Percentiles rank a stretch among this genome's conserved stretches.
These are phyloP conservation scores for Heliconius nattereri DNA, from an alignment of 1,140 invertebrate genomes.

Conservation along the genomic window DNA sequence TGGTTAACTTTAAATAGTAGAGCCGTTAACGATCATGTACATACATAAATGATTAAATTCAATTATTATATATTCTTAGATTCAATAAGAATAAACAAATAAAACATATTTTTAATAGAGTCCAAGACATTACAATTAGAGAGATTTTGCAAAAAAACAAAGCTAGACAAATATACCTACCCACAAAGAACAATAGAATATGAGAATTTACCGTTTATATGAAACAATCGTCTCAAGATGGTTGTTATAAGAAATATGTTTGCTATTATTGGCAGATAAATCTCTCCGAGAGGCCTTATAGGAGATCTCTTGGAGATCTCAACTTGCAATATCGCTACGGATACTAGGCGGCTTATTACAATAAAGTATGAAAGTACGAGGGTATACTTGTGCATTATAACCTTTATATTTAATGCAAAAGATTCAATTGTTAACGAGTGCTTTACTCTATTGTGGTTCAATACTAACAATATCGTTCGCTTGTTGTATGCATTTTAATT, in stretches of 20 bases:
- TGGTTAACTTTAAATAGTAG: background rate
- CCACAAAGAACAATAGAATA: slow-evolving; percentile 20
- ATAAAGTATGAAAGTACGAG: slow-evolving; percentile 35
- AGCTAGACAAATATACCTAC: background rate
- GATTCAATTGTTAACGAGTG: slow-evolving; percentile 23
- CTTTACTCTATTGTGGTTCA: slow-evolving; percentile 15
- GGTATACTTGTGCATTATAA: slow-evolving; percentile 26
- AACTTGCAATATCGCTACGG: slow-evolving; percentile 58
- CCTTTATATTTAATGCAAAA: slow-evolving; percentile 24
- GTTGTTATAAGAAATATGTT: slow-evolving; percentile 51
- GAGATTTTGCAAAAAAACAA: background rate
- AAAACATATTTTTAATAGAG: background rate
- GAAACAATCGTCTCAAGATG: slow-evolving; percentile 53
- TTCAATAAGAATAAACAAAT: background rate
- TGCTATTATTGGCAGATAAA: slow-evolving; percentile 62
- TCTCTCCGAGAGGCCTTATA: slow-evolving; percentile 56
- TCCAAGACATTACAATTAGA: background rate
- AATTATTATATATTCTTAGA: background rate
- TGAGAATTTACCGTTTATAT: slow-evolving; percentile 32
- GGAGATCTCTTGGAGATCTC: slow-evolving; percentile 45
- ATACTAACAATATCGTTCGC: slow-evolving; percentile 16
- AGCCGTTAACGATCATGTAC: slow-evolving; percentile 4
- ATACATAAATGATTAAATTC: background rate
- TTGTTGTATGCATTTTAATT: slow-evolving; percentile 16
- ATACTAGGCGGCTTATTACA: slow-evolving; percentile 46